A percentile compares a stretch with the other conserved stretches of the same genome.
phyloP scores from a whole-genome alignment of 1,140 invertebrate genomes.

The Drosophila parabipectinata region DNA sequence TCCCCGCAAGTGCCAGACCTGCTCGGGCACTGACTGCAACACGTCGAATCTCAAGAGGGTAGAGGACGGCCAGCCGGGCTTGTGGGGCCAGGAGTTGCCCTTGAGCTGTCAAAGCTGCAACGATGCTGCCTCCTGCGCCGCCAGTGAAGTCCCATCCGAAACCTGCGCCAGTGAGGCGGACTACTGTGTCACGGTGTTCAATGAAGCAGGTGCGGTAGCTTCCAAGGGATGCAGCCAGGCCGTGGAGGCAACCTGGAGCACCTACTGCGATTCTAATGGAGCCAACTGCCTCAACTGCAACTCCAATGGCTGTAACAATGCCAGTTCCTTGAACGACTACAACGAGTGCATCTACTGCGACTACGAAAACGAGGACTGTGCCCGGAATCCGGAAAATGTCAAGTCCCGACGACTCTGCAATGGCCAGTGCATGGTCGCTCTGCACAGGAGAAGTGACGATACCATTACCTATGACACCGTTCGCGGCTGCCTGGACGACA shows the following conservation, averaged over 20 bases:
- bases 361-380: slow-evolving; percentile 47
- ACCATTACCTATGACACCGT: slow-evolving; percentile 38
- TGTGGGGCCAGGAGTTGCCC: slow-evolving; percentile 68
- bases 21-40: slow-evolving; percentile 60
- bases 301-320: slow-evolving; percentile 71
- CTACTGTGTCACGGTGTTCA: slow-evolving; percentile 78
- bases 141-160: background rate
- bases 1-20: slow-evolving; percentile 44
- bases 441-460: slow-evolving; percentile 11
- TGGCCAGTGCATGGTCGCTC: slow-evolving; percentile 70
- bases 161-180: slow-evolving; percentile 46
- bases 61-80: slow-evolving; percentile 61
- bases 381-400: slow-evolving; percentile 32
- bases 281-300: slow-evolving; percentile 73
- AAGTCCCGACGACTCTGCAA: slow-evolving; percentile 59
- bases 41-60: slow-evolving; percentile 57
- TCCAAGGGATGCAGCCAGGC: slow-evolving; percentile 64
- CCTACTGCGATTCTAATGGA: slow-evolving; percentile 64
- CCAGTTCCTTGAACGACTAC: slow-evolving; percentile 42
- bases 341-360: slow-evolving; percentile 72
- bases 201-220: slow-evolving; percentile 35
- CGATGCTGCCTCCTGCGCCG: slow-evolving; percentile 35
- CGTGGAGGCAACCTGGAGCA: slow-evolving; percentile 48
- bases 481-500: slow-evolving; percentile 73
- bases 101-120: slow-evolving; percentile 60